These are phyloP conservation scores for Drosophila mimica DNA, from an alignment of 2,888 invertebrate species.

Conservation along the genomic window DNA sequence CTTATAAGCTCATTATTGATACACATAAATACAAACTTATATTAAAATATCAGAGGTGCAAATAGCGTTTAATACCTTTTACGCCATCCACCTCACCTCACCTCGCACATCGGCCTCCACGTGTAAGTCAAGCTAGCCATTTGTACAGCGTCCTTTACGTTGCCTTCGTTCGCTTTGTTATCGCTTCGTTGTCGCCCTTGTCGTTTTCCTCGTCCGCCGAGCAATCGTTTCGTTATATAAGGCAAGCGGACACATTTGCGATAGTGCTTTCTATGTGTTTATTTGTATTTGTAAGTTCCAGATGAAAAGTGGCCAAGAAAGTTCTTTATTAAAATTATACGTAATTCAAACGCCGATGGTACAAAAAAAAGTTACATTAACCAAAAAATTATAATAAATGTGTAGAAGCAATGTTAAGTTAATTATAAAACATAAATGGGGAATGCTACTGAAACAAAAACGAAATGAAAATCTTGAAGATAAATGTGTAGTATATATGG, in stretches of 20 bases:
- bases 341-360: conserved; percentile 12
- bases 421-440: not conserved
- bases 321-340: conserved; percentile 3
- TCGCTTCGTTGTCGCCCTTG: conserved; percentile 6
- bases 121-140: conserved; percentile 15
- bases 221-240: conserved; percentile 51
- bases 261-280: conserved; percentile 24
- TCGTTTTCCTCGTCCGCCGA: conserved; percentile 6
- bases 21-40: not conserved
- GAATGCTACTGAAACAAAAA: conserved; percentile 4
- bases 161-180: conserved; percentile 1
- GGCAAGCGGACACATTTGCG: conserved; percentile 30
- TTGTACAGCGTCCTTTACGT: conserved; percentile 14
- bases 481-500: not conserved
- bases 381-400: not conserved
- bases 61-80: conserved; percentile 18
- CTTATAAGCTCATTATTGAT: conserved; percentile 27
- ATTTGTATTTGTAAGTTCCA: conserved; percentile 9
- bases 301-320: conserved; percentile 43
- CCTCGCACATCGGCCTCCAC: not conserved
- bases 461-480: conserved; percentile 23
- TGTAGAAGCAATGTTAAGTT: not conserved
- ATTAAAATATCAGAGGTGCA: conserved; percentile 20
- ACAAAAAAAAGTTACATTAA: not conserved
- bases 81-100: conserved; percentile 20